Conservation (phyloP, 2,113 vertebrate species). For the Pheucticus melanocephalus region DNA sequence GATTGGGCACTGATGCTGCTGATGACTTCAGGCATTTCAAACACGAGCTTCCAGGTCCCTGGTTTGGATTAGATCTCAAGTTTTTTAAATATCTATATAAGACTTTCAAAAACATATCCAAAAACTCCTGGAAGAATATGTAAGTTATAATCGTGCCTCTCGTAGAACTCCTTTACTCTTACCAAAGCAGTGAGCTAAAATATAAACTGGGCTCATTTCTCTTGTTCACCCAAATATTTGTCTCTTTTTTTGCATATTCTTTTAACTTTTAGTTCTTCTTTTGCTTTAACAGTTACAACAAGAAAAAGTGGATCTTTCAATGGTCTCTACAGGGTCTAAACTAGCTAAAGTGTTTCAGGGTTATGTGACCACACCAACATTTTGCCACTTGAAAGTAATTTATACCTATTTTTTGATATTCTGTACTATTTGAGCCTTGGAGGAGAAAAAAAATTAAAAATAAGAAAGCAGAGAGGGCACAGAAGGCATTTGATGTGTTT, state of each 20-base stretch:
- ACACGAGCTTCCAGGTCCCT: not conserved
- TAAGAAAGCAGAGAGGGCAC: fast-evolving
- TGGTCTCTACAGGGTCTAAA: not conserved
- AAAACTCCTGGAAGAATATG: not conserved
- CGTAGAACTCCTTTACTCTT: not conserved
- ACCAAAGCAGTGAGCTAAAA: not conserved
- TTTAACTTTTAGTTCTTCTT: not conserved
- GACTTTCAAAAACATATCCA: not conserved
- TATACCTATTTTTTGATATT: not conserved
- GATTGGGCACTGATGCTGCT: not conserved
- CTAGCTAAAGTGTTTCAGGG: not conserved
- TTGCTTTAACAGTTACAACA: not conserved
- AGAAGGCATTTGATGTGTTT: not conserved
- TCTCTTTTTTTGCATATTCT: not conserved
- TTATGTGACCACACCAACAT: not conserved
- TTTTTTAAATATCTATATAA: not conserved
- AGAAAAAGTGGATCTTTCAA: not conserved
- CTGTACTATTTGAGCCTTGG: not conserved
- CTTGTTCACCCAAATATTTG: not conserved
- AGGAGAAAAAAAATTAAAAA: fast-evolving
- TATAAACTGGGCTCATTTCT: not conserved
- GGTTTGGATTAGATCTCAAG: not conserved
- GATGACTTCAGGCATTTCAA: not conserved
- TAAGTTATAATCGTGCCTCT: not conserved
- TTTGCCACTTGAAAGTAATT: not conserved